These are phyloP conservation scores for Diceros bicornis DNA, from an alignment of 2,797 vertebrate genomes.

Conservation along the genomic window DNA sequence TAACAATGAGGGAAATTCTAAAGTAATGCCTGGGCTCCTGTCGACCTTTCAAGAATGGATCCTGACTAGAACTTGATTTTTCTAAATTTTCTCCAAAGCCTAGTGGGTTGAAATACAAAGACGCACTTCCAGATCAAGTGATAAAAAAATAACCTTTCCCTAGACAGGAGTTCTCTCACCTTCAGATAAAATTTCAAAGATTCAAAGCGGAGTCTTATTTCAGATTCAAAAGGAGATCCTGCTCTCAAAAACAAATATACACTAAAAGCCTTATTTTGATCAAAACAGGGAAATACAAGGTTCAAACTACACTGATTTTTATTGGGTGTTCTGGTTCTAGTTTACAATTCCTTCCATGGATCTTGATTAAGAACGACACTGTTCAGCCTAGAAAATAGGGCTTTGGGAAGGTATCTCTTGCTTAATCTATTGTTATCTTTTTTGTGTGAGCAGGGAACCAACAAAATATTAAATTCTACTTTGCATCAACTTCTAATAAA, in stretches of 20 bases:
- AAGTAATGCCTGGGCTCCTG: background rate
- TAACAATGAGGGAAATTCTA: background rate
- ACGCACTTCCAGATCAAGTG: slow-evolving; percentile 60
- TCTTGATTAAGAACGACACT: background rate
- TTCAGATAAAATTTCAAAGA: slow-evolving; percentile 46
- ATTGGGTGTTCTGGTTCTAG: background rate
- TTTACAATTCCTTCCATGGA: background rate
- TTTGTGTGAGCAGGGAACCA: background rate
- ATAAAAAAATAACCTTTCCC: slow-evolving; percentile 57
- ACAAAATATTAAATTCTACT: background rate
- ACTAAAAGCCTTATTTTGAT: background rate
- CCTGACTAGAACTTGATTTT: slow-evolving; percentile 66
- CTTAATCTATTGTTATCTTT: background rate
- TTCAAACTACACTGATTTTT: background rate
- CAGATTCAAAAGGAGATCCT: slow-evolving; percentile 47
- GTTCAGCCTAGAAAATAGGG: background rate
- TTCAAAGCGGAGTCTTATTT: background rate
- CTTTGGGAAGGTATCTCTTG: background rate
- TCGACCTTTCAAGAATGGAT: slow-evolving; percentile 37
- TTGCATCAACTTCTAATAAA: background rate
- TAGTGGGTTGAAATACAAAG: slow-evolving; percentile 74
- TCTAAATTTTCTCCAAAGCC: slow-evolving; percentile 77
- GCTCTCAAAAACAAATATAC: slow-evolving; percentile 11
- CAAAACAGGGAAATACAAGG: slow-evolving; percentile 4
- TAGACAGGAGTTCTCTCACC: background rate